Conservation (phyloP, 2,888 invertebrate genomes). For the Tenodera sinensis region DNA sequence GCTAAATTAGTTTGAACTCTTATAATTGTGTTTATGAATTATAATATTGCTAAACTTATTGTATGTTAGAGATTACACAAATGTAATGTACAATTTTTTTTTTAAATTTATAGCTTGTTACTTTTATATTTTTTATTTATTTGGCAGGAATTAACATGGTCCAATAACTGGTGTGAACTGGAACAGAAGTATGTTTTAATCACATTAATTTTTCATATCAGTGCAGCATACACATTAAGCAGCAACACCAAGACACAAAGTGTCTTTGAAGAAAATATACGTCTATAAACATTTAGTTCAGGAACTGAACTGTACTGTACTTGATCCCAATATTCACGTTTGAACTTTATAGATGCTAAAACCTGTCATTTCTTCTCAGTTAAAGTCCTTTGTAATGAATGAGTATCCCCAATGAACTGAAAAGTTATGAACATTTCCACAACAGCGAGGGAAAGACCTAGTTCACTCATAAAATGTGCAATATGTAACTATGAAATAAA, state of each 20-base stretch:
- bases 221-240: background rate
- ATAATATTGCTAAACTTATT: background rate
- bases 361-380: background rate
- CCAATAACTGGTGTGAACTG: background rate
- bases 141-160: background rate
- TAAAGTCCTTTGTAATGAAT: background rate
- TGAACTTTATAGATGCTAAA: background rate
- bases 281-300: background rate
- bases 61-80: background rate
- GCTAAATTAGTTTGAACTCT: background rate
- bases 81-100: background rate
- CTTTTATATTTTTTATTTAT: background rate
- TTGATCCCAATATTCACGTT: background rate
- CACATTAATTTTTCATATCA: background rate
- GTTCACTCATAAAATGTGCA: conserved; percentile 5
- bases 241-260: background rate
- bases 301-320: background rate
- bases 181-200: background rate
- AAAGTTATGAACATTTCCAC: background rate
- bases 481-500: background rate
- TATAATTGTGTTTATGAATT: background rate
- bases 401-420: conserved; percentile 1
- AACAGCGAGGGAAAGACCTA: background rate
- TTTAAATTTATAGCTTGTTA: background rate
- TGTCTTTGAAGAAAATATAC: background rate